phyloP scores from a whole-genome alignment of 2,888 invertebrate species.

The Celastrina argiolus region DNA sequence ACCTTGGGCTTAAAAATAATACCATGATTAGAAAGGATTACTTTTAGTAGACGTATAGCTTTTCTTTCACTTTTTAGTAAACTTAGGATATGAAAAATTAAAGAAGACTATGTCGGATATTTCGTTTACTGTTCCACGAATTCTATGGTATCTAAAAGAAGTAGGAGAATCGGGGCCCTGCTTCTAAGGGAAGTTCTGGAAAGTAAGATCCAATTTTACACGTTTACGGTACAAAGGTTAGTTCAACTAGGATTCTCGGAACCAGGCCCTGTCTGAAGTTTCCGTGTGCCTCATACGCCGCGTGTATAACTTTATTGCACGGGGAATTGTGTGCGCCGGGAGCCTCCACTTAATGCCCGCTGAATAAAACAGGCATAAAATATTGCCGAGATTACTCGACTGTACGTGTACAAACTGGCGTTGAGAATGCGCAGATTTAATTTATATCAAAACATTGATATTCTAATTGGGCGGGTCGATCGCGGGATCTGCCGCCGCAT shows the following conservation, averaged over 20 bases:
- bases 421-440: background rate
- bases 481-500: background rate
- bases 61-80: background rate
- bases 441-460: slow-evolving; percentile 14
- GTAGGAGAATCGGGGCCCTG: no score
- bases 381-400: background rate
- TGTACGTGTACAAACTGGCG: background rate
- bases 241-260: background rate
- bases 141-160: background rate
- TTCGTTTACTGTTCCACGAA: background rate
- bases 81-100: background rate
- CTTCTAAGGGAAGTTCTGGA: background rate
- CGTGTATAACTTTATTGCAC: background rate
- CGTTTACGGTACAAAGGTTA: background rate
- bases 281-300: background rate
- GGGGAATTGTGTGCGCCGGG: background rate
- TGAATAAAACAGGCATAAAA: slow-evolving; percentile 4
- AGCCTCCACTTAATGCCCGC: background rate
- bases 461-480: slow-evolving; percentile 17
- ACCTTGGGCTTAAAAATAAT: background rate
- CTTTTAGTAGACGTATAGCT: background rate
- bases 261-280: background rate
- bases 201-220: background rate
- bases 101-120: background rate
- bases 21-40: background rate